phyloP scores from a whole-genome alignment of 2,888 invertebrate genomes.

The Aquatica leii region DNA sequence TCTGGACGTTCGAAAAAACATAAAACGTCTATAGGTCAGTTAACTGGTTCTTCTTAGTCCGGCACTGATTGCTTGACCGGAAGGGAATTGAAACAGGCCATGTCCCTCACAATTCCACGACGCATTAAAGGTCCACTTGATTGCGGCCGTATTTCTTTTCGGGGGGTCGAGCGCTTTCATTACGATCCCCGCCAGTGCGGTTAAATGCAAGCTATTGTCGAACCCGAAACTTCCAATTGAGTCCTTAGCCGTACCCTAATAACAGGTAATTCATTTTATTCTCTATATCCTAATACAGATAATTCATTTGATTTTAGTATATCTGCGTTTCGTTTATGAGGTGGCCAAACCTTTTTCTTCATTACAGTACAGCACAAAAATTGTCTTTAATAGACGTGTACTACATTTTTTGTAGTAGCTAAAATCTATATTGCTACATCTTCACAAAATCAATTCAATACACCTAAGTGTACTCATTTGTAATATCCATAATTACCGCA shows the following conservation, averaged over 20 bases:
- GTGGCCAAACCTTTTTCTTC: slow-evolving; percentile 22
- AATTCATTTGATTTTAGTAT: slow-evolving; percentile 49
- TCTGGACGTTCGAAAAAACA: slow-evolving; percentile 30
- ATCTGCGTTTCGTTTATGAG: slow-evolving; percentile 33
- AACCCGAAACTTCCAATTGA: slow-evolving; percentile 56
- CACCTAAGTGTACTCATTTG: too few relatives aligned
- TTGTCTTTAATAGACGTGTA: too few relatives aligned
- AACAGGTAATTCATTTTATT: slow-evolving; percentile 53
- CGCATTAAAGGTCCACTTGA: slow-evolving; percentile 60
- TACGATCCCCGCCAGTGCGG: slow-evolving; percentile 55
- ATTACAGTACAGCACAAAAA: too few relatives aligned
- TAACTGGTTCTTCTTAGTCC: slow-evolving; percentile 48
- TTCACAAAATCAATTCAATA: too few relatives aligned
- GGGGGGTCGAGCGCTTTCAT: slow-evolving; percentile 56
- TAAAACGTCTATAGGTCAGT: slow-evolving; percentile 49
- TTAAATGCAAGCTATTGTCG: slow-evolving; percentile 57
- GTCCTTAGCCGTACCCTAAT: slow-evolving; percentile 53
- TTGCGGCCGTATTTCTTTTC: slow-evolving; percentile 60
- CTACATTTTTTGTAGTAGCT: too few relatives aligned
- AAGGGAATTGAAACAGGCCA: slow-evolving; percentile 57
- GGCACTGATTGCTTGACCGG: slow-evolving; percentile 55
- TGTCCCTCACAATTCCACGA: slow-evolving; percentile 57
- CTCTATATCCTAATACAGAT: slow-evolving; percentile 53
- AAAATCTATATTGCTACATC: too few relatives aligned
- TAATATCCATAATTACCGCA: too few relatives aligned